These are phyloP conservation scores for Brachycybe producta DNA, from an alignment of 2,888 invertebrate genomes.

Conservation along the genomic window DNA sequence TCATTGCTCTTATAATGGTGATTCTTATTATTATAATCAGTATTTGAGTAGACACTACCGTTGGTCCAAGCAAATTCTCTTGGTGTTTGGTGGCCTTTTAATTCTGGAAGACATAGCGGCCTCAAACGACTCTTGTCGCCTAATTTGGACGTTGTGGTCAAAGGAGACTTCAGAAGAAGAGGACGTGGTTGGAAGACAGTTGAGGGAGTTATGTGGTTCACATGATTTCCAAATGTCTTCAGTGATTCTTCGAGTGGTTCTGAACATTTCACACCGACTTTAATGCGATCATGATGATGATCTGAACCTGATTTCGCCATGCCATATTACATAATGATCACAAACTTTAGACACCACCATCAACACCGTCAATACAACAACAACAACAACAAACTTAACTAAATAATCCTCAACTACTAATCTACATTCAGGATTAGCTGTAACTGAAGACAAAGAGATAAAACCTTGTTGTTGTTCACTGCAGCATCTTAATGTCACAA, in stretches of 20 bases:
- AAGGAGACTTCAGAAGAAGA: background rate
- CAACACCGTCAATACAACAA: too few species aligned
- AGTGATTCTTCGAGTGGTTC: background rate
- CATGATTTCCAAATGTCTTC: background rate
- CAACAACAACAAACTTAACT: too few species aligned
- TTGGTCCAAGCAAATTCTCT: constrained; percentile 7
- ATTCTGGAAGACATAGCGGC: background rate
- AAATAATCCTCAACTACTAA: too few species aligned
- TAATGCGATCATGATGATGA: background rate
- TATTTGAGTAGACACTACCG: constrained; percentile 10
- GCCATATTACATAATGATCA: too few species aligned
- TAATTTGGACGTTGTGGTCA: background rate
- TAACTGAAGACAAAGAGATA: too few species aligned
- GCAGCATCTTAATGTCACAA: too few species aligned
- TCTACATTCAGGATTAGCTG: too few species aligned
- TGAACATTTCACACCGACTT: constrained; percentile 3
- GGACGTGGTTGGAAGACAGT: background rate
- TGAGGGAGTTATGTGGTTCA: too few species aligned
- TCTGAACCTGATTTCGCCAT: constrained; percentile 1
- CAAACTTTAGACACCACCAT: too few species aligned
- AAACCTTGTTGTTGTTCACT: too few species aligned
- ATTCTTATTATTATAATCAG: background rate
- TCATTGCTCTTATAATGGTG: constrained; percentile 6
- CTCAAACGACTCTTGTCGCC: background rate
- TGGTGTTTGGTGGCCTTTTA: background rate